Conservation (phyloP, 2,888 invertebrate genomes). For the Griposia aprilina region DNA sequence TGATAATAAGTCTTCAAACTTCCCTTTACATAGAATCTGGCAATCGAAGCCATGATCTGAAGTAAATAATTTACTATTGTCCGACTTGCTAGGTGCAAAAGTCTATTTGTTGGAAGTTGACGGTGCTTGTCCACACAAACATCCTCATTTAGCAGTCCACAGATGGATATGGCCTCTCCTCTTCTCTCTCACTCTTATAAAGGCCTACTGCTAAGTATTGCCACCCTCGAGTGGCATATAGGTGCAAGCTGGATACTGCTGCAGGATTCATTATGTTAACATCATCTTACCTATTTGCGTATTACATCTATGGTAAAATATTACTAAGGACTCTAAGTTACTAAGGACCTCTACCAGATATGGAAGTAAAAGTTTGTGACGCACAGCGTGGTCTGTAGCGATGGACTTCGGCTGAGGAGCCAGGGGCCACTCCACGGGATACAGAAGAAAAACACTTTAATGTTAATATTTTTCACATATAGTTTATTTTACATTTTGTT, state of each 20-base stretch:
- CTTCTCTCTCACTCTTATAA: neutral
- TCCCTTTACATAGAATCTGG: neutral
- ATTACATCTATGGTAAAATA: neutral
- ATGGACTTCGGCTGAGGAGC: neutral
- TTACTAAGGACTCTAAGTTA: neutral
- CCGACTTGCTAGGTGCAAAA: neutral
- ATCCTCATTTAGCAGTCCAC: slow-evolving; percentile 5
- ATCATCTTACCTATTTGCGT: neutral
- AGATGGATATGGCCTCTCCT: neutral
- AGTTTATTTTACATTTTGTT: slow-evolving; percentile 58
- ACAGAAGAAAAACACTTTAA: slow-evolving; percentile 49
- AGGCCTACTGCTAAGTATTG: neutral
- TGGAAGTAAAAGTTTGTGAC: neutral
- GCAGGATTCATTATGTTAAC: neutral
- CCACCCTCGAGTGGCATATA: neutral
- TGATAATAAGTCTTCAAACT: neutral
- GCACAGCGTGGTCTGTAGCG: slow-evolving; percentile 1
- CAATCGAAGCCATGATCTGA: neutral
- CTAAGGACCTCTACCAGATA: neutral
- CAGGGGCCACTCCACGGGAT: slow-evolving; percentile 14
- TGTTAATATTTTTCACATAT: slow-evolving; percentile 52
- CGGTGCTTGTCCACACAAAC: neutral
- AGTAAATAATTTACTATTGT: neutral
- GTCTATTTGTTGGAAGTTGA: neutral
- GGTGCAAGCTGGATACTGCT: neutral